These are phyloP conservation scores for Hirundo rustica DNA, from an alignment of 2,797 vertebrate species.

Conservation along the genomic window DNA sequence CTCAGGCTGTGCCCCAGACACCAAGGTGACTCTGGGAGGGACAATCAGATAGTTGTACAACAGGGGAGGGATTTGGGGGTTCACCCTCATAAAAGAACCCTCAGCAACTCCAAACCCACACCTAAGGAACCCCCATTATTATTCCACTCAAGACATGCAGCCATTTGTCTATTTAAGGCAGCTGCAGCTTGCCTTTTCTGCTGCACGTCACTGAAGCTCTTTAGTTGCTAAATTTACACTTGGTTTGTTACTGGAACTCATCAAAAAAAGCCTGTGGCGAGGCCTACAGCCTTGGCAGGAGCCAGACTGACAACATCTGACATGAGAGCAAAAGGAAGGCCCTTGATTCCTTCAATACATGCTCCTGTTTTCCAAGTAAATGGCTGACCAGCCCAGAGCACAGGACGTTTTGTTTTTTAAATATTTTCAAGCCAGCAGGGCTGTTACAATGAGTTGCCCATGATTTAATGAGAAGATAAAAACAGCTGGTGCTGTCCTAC, in stretches of 20 bases:
- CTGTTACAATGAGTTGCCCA: neutral
- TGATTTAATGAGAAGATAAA: neutral
- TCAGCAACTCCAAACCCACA: neutral
- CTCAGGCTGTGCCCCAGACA: neutral
- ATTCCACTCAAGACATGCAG: neutral
- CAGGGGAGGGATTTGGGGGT: neutral
- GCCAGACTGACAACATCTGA: neutral
- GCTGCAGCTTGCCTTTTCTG: neutral
- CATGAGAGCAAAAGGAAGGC: neutral
- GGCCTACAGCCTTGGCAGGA: neutral
- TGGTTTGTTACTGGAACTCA: slow-evolving; percentile 2
- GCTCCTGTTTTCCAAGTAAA: neutral
- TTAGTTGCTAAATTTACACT: slow-evolving; percentile 18
- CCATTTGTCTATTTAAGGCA: slow-evolving; percentile 8
- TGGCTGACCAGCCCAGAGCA: neutral
- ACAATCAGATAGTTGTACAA: neutral
- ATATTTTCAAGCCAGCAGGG: neutral
- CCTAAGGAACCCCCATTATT: neutral
- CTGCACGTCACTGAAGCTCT: neutral
- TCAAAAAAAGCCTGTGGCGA: neutral
- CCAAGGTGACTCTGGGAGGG: neutral
- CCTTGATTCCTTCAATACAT: neutral
- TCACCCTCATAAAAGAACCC: neutral
- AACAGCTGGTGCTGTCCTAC: neutral
- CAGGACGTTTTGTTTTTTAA: neutral